Evolutionary conservation across 2,113 vertebrate genomes (phyloP).

Genomic region (Scartelaos histophorus): DNA sequence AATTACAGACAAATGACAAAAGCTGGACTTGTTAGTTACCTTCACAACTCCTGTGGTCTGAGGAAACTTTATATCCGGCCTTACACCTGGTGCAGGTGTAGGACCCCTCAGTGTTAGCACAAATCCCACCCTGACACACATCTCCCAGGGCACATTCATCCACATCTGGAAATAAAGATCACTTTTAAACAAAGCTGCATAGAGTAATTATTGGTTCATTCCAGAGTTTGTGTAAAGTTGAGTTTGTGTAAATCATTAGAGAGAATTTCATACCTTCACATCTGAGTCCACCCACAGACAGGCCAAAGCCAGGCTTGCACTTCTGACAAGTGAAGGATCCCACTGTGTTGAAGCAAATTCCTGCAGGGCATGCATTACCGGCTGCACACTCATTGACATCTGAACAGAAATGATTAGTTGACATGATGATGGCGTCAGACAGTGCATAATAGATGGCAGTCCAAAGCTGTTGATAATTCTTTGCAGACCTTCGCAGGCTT

Average conservation of each 20-base stretch:
- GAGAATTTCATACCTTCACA: conserved; percentile 82
- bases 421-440: conserved; percentile 35
- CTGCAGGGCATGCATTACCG: conserved; percentile 71
- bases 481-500: conserved; percentile 83
- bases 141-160: conserved; percentile 79
- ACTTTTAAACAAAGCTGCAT: conserved; percentile 6
- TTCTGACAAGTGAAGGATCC: conserved; percentile 83
- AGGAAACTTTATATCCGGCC: conserved; percentile 79
- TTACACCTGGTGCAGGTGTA: conserved; percentile 83
- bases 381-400: conserved; percentile 84
- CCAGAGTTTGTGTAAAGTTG: background rate
- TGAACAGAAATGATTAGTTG: conserved; percentile 61
- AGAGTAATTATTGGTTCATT: conserved; percentile 5
- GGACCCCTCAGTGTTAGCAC: conserved; percentile 85
- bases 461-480: conserved; percentile 43
- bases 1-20: conserved; percentile 4
- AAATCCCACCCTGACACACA: conserved; percentile 80
- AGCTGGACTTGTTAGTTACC: conserved; percentile 71
- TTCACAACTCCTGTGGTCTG: conserved; percentile 82
- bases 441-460: conserved; percentile 38
- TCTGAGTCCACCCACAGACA: conserved; percentile 78
- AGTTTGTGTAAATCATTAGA: conserved; percentile 24
- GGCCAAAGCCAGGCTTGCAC: conserved; percentile 79
- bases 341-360: conserved; percentile 84
- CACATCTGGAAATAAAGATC: conserved; percentile 76